Percentiles rank a stretch among this genome's conserved stretches.
Evolutionary conservation across 2,113 vertebrate genomes (phyloP).

Genomic region (Tichodroma muraria): DNA sequence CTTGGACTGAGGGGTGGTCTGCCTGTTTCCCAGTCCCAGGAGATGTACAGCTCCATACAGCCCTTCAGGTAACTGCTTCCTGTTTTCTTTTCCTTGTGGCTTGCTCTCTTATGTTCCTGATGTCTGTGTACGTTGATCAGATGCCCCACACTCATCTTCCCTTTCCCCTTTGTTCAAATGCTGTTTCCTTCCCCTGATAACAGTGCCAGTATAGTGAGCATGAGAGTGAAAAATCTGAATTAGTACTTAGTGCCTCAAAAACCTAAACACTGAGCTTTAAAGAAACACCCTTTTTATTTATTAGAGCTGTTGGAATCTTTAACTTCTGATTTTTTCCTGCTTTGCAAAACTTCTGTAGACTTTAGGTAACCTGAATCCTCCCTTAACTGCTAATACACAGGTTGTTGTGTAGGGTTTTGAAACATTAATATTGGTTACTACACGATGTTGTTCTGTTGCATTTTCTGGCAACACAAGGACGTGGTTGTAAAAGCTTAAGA

Average conservation of each 20-base stretch:
- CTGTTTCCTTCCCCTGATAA: neutral
- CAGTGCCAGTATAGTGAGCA: neutral
- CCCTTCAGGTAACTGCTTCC: conserved; percentile 84
- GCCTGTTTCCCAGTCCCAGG: conserved; percentile 96
- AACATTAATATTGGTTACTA: neutral
- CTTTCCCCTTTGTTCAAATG: neutral
- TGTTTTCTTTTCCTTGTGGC: neutral
- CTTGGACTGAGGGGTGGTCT: conserved; percentile 90
- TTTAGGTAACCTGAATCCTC: neutral
- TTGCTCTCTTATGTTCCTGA: neutral
- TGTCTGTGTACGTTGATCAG: neutral
- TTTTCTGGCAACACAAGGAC: neutral
- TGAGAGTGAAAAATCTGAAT: neutral
- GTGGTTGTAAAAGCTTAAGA: neutral
- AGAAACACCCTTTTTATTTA: neutral
- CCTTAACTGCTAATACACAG: neutral
- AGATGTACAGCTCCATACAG: conserved; percentile 95
- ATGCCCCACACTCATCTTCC: neutral
- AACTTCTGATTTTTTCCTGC: neutral
- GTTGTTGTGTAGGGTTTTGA: neutral
- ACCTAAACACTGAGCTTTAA: neutral
- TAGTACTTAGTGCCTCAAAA: neutral
- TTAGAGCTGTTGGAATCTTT: neutral
- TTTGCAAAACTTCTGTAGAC: neutral
- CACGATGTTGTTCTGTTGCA: neutral